Evolutionary conservation across 2,113 vertebrate genomes (phyloP).

Genomic region (Catharus fuscescens): DNA sequence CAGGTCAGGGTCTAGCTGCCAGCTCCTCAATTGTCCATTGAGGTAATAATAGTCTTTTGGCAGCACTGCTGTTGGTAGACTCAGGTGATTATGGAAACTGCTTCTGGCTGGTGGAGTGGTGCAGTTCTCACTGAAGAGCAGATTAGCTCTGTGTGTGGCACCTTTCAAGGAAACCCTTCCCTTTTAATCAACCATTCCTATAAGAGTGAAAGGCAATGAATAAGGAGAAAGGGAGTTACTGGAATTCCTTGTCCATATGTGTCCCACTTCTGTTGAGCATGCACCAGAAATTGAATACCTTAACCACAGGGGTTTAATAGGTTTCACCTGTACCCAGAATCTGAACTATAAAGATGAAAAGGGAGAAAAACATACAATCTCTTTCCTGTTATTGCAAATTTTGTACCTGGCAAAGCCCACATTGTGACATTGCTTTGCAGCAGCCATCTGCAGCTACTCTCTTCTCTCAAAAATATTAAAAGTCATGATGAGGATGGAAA

Average conservation of each 20-base stretch:
- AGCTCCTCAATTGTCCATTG: neutral
- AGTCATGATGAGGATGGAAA: neutral
- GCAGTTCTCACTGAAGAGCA: neutral
- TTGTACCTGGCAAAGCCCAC: slow-evolving; percentile 26
- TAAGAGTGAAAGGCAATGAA: neutral
- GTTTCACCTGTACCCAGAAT: slow-evolving; percentile 37
- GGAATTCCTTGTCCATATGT: slow-evolving; percentile 27
- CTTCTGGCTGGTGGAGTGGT: neutral
- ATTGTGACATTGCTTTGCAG: neutral
- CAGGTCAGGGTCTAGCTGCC: neutral
- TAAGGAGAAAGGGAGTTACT: slow-evolving; percentile 6
- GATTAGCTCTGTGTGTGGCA: neutral
- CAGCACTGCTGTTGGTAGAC: neutral
- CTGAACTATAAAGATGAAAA: slow-evolving; percentile 9
- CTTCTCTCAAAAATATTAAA: neutral
- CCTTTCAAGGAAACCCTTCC: neutral
- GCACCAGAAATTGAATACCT: neutral
- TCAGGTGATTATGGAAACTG: neutral
- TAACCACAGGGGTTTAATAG: slow-evolving; percentile 41
- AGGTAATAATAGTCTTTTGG: neutral
- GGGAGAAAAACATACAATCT: neutral
- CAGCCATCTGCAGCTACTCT: neutral
- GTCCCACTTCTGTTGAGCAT: neutral
- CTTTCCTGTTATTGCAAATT: slow-evolving; percentile 44
- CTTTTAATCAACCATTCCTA: neutral